Conservation (phyloP, 2,797 vertebrate species). For the Galagoides demidoff region DNA sequence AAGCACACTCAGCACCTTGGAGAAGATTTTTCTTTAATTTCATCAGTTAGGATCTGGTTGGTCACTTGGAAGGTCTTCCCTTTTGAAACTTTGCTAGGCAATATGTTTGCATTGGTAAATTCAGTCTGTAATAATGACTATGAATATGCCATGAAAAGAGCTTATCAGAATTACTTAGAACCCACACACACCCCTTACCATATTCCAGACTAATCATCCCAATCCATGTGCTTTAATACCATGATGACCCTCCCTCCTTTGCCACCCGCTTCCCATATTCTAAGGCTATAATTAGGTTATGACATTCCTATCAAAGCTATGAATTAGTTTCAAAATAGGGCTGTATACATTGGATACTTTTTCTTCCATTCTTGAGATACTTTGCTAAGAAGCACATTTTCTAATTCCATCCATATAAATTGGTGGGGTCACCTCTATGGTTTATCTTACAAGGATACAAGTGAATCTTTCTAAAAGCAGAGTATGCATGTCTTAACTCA, state of each 20-base stretch:
- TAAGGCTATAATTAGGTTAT: too few species aligned
- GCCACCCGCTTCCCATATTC: too few species aligned
- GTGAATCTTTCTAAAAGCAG: too few species aligned
- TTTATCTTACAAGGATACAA: too few species aligned
- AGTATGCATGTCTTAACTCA: too few species aligned
- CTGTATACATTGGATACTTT: too few species aligned
- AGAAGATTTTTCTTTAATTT: not conserved
- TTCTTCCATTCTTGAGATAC: too few species aligned
- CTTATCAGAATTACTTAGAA: not conserved
- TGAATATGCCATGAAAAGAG: not conserved
- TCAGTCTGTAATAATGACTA: not conserved
- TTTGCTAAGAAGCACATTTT: too few species aligned
- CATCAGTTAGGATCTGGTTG: not conserved
- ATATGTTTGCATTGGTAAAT: not conserved
- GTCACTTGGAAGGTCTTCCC: not conserved
- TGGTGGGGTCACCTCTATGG: too few species aligned
- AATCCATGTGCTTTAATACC: not conserved
- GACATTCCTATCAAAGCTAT: too few species aligned
- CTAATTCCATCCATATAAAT: too few species aligned
- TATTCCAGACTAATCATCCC: not conserved
- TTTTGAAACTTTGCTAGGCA: not conserved
- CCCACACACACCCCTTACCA: not conserved
- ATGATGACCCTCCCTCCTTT: not conserved
- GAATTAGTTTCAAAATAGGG: too few species aligned
- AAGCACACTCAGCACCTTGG: not conserved